These are phyloP conservation scores for Phenganax marumi DNA, from an alignment of 92 coral and sea anemone species.

Conservation along the genomic window DNA sequence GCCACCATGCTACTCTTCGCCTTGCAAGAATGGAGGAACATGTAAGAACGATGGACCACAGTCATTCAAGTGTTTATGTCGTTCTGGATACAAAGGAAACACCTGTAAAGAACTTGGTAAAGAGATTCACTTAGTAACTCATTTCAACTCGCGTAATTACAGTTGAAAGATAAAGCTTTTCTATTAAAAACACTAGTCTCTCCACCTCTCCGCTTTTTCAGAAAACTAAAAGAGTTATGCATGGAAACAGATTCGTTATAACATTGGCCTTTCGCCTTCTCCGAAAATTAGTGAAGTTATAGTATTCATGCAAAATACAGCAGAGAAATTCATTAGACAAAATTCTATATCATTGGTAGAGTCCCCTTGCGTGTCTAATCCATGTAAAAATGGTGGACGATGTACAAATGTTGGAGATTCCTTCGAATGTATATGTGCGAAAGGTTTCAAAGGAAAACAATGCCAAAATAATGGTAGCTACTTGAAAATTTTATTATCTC, in stretches of 20 bases:
- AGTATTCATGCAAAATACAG: background rate
- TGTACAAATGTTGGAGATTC: conserved; percentile 11
- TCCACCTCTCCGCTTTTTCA: too few relatives aligned
- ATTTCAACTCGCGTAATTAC: too few relatives aligned
- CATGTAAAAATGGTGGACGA: conserved; percentile 8
- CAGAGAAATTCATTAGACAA: background rate
- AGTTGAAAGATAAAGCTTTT: too few relatives aligned
- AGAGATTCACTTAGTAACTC: background rate
- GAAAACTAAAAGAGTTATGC: too few relatives aligned
- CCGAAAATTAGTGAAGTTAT: background rate
- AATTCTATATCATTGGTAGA: background rate
- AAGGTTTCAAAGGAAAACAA: background rate
- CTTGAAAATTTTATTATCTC: too few relatives aligned
- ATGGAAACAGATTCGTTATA: background rate
- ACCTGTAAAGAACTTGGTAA: background rate
- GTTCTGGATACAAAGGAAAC: conserved; percentile 13
- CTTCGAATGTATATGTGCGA: background rate
- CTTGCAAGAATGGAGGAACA: background rate
- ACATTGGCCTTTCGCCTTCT: background rate
- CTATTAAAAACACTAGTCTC: too few relatives aligned
- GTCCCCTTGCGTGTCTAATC: conserved; percentile 12
- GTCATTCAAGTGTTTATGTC: background rate
- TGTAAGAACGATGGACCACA: background rate
- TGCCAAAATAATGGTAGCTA: background rate
- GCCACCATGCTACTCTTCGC: background rate